Evolutionary conservation across 1,140 invertebrate genomes (phyloP).

Genomic region (Lithobius niger): DNA sequence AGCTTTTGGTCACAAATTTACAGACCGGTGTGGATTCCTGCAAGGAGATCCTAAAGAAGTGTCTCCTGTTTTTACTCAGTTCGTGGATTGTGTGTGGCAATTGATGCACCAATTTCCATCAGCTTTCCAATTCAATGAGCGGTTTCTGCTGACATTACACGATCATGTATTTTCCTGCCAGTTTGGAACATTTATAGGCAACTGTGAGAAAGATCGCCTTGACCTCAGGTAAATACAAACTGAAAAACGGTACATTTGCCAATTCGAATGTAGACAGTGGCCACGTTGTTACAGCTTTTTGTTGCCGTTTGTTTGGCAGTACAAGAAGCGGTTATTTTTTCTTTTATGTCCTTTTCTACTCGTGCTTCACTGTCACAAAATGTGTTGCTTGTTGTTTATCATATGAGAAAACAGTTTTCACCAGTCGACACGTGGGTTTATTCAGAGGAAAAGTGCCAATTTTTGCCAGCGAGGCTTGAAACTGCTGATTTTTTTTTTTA

Average conservation of each 20-base stretch:
- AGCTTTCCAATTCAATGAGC: constrained; percentile 94
- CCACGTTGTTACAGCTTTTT: too few species aligned
- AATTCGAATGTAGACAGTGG: too few species aligned
- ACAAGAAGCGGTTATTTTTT: background rate
- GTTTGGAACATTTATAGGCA: constrained; percentile 86
- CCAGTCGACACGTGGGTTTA: too few species aligned
- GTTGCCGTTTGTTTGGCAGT: background rate
- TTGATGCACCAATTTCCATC: constrained; percentile 73
- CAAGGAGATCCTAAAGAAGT: constrained; percentile 72
- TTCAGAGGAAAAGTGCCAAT: too few species aligned
- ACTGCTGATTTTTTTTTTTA: too few species aligned
- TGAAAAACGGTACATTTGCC: constrained; percentile 1
- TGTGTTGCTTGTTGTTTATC: too few species aligned
- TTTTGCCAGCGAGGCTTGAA: too few species aligned
- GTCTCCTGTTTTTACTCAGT: constrained; percentile 93
- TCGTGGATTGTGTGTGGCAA: constrained; percentile 89
- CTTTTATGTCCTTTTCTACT: constrained; percentile 9
- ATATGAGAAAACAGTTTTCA: too few species aligned
- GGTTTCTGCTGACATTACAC: constrained; percentile 81
- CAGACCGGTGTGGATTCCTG: constrained; percentile 74
- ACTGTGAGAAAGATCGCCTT: constrained; percentile 79
- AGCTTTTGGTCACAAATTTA: constrained; percentile 93
- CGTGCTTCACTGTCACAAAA: too few species aligned
- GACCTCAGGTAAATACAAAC: constrained; percentile 56
- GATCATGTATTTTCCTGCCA: constrained; percentile 89